A percentile compares a stretch with the other conserved stretches of the same genome.
These are phyloP conservation scores for Trichopoda pennipes DNA, from an alignment of 2,888 invertebrate genomes.

Conservation along the genomic window DNA sequence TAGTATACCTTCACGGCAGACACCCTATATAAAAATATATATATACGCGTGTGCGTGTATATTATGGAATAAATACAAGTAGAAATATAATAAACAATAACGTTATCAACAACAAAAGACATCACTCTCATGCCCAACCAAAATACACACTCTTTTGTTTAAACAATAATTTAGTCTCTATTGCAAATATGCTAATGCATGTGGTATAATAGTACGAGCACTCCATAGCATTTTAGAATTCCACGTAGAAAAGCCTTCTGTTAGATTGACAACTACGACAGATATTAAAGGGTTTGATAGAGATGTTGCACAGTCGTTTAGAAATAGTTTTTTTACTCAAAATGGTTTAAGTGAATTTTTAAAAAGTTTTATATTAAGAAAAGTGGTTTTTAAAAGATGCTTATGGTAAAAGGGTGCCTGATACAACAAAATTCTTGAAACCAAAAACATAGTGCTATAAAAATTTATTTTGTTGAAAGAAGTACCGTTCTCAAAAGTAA, in stretches of 20 bases:
- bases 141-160: background rate
- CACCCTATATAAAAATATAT: no score
- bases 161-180: constrained; percentile 3
- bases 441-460: no score
- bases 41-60: background rate
- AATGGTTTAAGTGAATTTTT: no score
- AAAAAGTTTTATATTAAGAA: no score
- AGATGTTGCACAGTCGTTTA: background rate
- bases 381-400: no score
- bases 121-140: background rate
- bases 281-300: background rate
- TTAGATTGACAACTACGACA: background rate
- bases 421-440: no score
- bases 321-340: no score
- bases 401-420: no score
- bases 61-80: background rate
- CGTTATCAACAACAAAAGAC: background rate
- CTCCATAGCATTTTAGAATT: background rate
- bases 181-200: constrained; percentile 19
- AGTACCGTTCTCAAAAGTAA: background rate
- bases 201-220: background rate
- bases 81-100: constrained; percentile 6
- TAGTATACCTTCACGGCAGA: no score
- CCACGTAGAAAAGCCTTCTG: background rate
- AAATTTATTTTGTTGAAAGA: background rate